Evolutionary conservation across 2,797 vertebrate species (phyloP).

Genomic region (Scyliorhinus canicula): DNA sequence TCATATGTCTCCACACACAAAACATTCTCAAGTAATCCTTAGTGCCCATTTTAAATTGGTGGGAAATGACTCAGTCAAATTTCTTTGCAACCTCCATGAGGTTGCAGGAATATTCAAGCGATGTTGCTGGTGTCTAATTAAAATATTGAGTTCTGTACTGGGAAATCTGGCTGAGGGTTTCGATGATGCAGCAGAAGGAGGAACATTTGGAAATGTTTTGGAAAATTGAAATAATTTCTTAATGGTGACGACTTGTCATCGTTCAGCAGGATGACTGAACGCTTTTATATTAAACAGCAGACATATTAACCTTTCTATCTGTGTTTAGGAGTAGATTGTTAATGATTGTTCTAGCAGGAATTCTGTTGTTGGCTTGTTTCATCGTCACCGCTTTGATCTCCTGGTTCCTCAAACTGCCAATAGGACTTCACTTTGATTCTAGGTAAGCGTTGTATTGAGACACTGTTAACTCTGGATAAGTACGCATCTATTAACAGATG

Average conservation of each 20-base stretch:
- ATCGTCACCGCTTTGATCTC: conserved; percentile 60
- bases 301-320: conserved; percentile 38
- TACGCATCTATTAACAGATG: not conserved
- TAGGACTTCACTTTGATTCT: conserved; percentile 60
- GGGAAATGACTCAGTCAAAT: not conserved
- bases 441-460: conserved; percentile 49
- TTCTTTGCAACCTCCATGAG: not conserved
- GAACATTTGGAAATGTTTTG: not conserved
- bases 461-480: not conserved
- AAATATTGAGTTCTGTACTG: not conserved
- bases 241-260: not conserved
- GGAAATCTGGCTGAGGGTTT: not conserved
- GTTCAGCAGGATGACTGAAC: not conserved
- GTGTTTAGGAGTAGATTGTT: conserved; percentile 57
- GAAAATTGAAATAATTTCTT: not conserved
- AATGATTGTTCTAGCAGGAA: conserved; percentile 52
- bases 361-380: conserved; percentile 59
- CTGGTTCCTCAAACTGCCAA: conserved; percentile 57
- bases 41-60: not conserved
- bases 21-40: not conserved
- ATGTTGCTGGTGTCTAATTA: not conserved
- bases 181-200: not conserved
- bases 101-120: not conserved
- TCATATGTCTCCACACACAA: not conserved
- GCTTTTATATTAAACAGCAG: not conserved